Conservation (phyloP, 2,888 invertebrate genomes). For the Ophioninae sp. region DNA sequence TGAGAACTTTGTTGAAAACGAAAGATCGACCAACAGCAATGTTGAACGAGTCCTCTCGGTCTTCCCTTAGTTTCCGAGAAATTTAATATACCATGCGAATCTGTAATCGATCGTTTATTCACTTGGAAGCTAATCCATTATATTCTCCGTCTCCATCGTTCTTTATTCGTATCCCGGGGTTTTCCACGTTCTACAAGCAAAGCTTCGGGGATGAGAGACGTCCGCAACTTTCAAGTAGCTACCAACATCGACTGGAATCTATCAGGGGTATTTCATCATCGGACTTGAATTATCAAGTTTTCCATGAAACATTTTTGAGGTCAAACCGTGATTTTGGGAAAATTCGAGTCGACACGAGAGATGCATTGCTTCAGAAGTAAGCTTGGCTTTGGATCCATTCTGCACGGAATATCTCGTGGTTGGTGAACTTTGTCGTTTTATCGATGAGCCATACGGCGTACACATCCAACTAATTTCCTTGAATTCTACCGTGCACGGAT, state of each 20-base stretch:
- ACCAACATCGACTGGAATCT: too few relatives aligned
- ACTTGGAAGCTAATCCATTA: conserved; percentile 31
- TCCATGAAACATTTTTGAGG: not conserved
- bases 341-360: not conserved
- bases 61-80: conserved; percentile 51
- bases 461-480: conserved; percentile 52
- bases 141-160: conserved; percentile 1
- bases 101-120: conserved; percentile 25
- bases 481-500: conserved; percentile 55
- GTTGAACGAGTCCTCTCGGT: conserved; percentile 38
- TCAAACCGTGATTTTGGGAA: not conserved
- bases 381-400: not conserved
- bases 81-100: conserved; percentile 48
- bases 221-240: too few relatives aligned
- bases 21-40: conserved; percentile 5
- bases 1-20: conserved; percentile 19
- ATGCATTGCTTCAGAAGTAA: not conserved
- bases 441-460: conserved; percentile 36
- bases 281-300: too few relatives aligned
- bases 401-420: conserved; percentile 21
- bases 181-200: not conserved
- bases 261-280: too few relatives aligned
- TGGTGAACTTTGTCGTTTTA: conserved; percentile 35
- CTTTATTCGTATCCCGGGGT: not conserved
- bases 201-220: not conserved